phyloP scores from a whole-genome alignment of 2,113 vertebrate species.

The Diphyllodes magnificus region DNA sequence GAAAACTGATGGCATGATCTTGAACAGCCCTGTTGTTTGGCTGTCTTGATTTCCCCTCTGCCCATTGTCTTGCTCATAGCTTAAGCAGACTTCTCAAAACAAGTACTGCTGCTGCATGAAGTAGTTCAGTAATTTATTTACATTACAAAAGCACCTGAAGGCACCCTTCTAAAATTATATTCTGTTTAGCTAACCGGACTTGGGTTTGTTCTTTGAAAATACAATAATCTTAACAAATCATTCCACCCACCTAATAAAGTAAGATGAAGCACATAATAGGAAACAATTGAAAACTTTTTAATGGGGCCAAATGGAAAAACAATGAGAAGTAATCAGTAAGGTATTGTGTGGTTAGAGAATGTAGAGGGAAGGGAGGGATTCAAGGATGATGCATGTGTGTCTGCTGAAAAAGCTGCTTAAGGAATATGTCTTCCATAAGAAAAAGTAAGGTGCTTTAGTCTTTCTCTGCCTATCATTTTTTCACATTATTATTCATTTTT shows the following conservation, averaged over 20 bases:
- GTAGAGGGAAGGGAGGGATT: not conserved
- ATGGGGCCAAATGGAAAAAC: not conserved
- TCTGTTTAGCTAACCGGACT: not conserved
- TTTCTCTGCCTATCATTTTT: not conserved
- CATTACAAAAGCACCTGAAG: constrained; percentile 26
- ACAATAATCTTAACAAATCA: not conserved
- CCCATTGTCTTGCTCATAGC: not conserved
- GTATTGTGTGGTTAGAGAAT: not conserved
- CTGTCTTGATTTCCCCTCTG: not conserved
- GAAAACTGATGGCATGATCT: not conserved
- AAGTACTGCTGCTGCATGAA: not conserved
- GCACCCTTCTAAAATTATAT: not conserved
- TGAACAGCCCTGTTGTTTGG: not conserved
- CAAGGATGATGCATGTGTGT: not conserved
- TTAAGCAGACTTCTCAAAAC: not conserved
- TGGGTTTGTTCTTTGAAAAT: constrained; percentile 6
- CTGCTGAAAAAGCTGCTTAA: not conserved
- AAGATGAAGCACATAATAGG: not conserved
- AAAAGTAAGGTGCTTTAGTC: not conserved
- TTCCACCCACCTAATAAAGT: constrained; percentile 3
- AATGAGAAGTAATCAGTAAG: not conserved
- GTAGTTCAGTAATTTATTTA: constrained; percentile 34
- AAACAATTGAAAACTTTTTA: not conserved
- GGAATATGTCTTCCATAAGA: not conserved
- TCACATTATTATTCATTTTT: not conserved